A percentile compares a stretch with the other conserved stretches of the same genome.
These are phyloP conservation scores for Pedionomus torquatus DNA, from an alignment of 2,113 vertebrate species.

Conservation along the genomic window DNA sequence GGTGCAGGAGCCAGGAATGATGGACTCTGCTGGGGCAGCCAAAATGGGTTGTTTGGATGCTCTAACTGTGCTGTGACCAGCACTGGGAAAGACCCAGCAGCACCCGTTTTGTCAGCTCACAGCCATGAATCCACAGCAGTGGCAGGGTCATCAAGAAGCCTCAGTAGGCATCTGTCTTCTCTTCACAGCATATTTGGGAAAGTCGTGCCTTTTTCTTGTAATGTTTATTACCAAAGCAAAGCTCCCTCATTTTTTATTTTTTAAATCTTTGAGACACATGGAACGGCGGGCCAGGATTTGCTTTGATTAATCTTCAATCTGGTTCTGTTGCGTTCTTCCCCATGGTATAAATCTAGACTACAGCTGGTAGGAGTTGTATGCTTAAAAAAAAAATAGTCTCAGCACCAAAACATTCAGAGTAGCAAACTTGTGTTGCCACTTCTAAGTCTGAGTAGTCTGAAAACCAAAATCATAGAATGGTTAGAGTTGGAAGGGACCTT, in stretches of 20 bases:
- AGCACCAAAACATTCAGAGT: not conserved
- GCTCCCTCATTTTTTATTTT: not conserved
- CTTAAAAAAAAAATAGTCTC: not conserved
- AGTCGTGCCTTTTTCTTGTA: not conserved
- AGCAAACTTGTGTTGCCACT: not conserved
- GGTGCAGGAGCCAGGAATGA: not conserved
- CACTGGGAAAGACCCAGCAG: not conserved
- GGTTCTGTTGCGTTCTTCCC: not conserved
- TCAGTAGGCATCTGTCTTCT: not conserved
- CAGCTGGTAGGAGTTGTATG: constrained; percentile 17
- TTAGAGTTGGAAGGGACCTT: too few relatives aligned
- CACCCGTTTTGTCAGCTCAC: not conserved
- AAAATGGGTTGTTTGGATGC: not conserved
- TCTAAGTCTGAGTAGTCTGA: not conserved
- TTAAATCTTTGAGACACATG: not conserved
- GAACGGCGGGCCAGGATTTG: not conserved
- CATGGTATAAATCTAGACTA: constrained; percentile 2
- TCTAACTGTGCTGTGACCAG: not conserved
- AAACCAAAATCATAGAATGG: not conserved
- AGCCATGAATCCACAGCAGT: not conserved
- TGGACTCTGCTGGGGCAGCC: not conserved
- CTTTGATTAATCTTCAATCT: constrained; percentile 25
- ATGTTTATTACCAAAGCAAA: constrained; percentile 4
- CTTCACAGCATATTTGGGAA: not conserved
- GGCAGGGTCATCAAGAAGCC: not conserved